Percentiles rank a stretch among this genome's conserved stretches.
These are phyloP conservation scores for Kryptolebias marmoratus DNA, from an alignment of 2,113 vertebrate species.

Conservation along the genomic window DNA sequence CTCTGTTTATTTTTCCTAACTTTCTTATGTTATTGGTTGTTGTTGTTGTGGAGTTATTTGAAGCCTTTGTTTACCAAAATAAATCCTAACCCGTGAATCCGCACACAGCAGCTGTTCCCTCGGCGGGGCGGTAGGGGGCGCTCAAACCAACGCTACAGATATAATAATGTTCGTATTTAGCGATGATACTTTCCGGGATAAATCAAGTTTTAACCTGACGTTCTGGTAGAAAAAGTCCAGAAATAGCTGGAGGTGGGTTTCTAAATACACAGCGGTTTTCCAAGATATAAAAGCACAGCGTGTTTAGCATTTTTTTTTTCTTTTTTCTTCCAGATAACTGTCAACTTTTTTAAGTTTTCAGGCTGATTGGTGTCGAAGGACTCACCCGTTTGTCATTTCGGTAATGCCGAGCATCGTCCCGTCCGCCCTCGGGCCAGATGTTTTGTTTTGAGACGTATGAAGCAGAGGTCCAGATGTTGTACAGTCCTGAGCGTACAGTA, in stretches of 20 bases:
- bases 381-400: conserved; percentile 81
- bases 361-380: neutral
- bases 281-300: conserved; percentile 6
- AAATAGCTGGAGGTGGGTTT: neutral
- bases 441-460: conserved; percentile 1
- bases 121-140: neutral
- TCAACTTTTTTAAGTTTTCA: conserved; percentile 47
- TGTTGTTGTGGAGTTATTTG: too few species aligned
- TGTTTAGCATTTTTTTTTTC: neutral
- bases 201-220: neutral
- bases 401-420: conserved; percentile 70
- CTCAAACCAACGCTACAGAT: conserved; percentile 17
- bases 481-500: conserved; percentile 24
- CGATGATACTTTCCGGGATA: neutral
- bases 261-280: neutral
- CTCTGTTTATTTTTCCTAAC: too few species aligned
- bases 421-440: conserved; percentile 6
- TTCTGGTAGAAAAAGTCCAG: neutral
- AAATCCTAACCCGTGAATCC: too few species aligned
- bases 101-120: neutral
- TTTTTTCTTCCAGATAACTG: conserved; percentile 25
- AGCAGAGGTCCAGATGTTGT: conserved; percentile 65
- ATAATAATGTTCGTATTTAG: neutral
- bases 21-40: too few species aligned
- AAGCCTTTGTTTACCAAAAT: too few species aligned